A percentile compares a stretch with the other conserved stretches of the same genome.
These are phyloP conservation scores for Micrasema longulum DNA, from an alignment of 1,140 invertebrate species.

Conservation along the genomic window DNA sequence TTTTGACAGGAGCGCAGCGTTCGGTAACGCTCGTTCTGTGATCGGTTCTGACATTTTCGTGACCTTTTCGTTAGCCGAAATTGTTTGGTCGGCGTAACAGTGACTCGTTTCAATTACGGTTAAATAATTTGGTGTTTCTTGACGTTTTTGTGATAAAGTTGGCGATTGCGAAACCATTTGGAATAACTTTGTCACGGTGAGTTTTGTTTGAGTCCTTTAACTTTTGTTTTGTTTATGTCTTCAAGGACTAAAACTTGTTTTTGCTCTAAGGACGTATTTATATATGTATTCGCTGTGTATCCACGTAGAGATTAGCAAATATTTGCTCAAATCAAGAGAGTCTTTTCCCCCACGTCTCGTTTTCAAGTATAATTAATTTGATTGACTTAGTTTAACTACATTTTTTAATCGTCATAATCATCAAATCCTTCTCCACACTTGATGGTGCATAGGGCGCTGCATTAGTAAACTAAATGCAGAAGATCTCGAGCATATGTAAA, in stretches of 20 bases:
- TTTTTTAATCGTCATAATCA: too few species aligned
- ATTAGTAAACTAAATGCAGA: too few species aligned
- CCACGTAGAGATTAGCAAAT: too few species aligned
- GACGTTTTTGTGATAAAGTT: not conserved
- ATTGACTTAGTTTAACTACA: too few species aligned
- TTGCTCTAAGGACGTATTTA: conserved; percentile 5
- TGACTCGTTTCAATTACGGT: conserved; percentile 8
- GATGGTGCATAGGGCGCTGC: too few species aligned
- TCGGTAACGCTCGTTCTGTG: conserved; percentile 1
- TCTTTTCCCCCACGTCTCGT: too few species aligned
- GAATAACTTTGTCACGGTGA: conserved; percentile 20
- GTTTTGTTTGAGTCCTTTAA: not conserved
- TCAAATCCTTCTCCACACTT: too few species aligned
- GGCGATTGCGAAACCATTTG: conserved; percentile 1
- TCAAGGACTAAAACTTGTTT: conserved; percentile 25
- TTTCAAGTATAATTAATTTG: too few species aligned
- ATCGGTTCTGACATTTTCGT: conserved; percentile 11
- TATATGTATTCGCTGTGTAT: too few species aligned
- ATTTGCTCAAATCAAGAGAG: too few species aligned
- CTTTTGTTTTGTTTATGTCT: conserved; percentile 16
- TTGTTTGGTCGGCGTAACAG: not conserved
- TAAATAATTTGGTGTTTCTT: conserved; percentile 9
- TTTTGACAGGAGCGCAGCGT: conserved; percentile 7
- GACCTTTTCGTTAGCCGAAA: not conserved
- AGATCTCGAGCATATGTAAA: too few species aligned